Base-by-base conservation (phyloP, 2,797 vertebrate genomes). In the Enteromius radiatus region DNA sequence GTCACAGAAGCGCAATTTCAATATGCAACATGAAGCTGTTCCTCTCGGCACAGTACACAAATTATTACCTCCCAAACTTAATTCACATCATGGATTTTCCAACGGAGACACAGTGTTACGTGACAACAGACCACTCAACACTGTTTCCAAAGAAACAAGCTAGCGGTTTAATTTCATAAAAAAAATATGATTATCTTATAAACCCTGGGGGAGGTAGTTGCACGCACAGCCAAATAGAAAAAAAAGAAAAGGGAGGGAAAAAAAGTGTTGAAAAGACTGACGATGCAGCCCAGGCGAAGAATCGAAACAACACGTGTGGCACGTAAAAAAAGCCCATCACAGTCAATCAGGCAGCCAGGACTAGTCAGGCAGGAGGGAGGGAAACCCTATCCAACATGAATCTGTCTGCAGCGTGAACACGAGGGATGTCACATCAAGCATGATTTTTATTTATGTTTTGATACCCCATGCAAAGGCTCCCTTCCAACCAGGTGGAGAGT, bases 381-480 rank as follows among this genome's bases (percentile, higher is more conserved):
- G 91, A 92, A 94, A 94, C 91, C 90, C 89, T 91, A 94, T 87
- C 91, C 92, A 90, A 88, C 89, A 91, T 85, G 90, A 91, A 75
- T n/a, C 91, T 75, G 36, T 90, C 88, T 91, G 89, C 90, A 86
- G 90, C 68, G 41, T 19, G 68, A 70, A 70, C 84, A 84, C 68
- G 10, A 68, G 81, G 91, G 91, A 93, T 94, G 92, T 93, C 92
- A 94, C 90, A 92, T 93, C 91, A 91, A 90, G 93, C 91, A 92
- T 93, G 91, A 92, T 92, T 95, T 94, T 94, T 93, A 95, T 93
- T 91, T 93, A 93, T 90, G 91, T 93, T 92, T 93, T 94, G 92
- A 94, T 93, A 93, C 89, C 90, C 91, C 89, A 92, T 91, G 89
- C 89, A 89, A 93, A 94, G 91, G 91, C 91, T 89, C 90, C 89